Percentiles rank a stretch among this genome's conserved stretches.
Conservation (phyloP, 1,140 invertebrate genomes). For the Reticulitermes speratus region DNA sequence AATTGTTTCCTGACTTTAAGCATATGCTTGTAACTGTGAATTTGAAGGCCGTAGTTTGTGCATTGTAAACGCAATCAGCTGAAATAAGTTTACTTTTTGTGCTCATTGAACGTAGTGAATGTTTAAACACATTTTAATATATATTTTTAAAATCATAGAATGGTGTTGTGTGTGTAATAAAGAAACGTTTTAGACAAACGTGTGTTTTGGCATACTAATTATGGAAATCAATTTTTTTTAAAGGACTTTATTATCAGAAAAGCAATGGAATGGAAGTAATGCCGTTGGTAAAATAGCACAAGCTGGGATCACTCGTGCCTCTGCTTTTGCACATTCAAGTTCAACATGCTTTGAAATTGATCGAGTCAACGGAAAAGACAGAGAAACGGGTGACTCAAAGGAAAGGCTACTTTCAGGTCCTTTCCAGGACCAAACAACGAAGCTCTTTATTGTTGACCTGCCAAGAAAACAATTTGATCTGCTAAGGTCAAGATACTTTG, state of each 20-base stretch:
- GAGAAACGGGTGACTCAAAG: slow-evolving; percentile 5
- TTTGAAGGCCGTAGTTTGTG: background rate
- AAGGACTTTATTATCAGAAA: background rate
- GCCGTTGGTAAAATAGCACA: background rate
- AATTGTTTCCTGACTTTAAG: background rate
- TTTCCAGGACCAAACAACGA: background rate
- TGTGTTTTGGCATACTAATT: too few relatives aligned
- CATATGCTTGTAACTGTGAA: background rate
- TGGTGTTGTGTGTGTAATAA: too few relatives aligned
- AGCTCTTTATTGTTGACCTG: background rate
- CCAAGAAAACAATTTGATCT: background rate
- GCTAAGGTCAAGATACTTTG: background rate
- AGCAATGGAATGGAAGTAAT: background rate
- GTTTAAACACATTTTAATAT: too few relatives aligned
- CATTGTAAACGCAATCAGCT: background rate
- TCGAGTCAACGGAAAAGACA: background rate
- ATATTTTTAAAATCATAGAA: too few relatives aligned
- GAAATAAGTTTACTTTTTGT: too few relatives aligned
- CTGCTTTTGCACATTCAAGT: background rate
- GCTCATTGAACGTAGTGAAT: too few relatives aligned
- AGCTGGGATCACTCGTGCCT: background rate
- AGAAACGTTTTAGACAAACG: too few relatives aligned
- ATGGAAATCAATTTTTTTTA: background rate
- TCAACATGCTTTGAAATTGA: slow-evolving; percentile 11
- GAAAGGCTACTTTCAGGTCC: background rate